Evolutionary conservation across 2,113 vertebrate genomes (phyloP).

Genomic region (Murina feae): DNA sequence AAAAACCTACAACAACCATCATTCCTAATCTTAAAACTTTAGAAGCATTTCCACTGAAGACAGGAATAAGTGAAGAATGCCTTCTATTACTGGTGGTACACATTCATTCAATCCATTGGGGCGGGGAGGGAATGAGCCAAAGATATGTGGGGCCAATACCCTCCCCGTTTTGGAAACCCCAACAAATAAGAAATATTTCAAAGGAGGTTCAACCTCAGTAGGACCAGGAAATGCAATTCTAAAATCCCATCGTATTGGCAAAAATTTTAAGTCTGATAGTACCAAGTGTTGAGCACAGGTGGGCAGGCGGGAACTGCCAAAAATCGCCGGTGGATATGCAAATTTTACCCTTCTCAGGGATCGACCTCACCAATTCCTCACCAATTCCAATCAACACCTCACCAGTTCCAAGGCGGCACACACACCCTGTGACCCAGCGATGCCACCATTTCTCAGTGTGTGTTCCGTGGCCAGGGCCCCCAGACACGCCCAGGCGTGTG

Average conservation of each 20-base stretch:
- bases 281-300: neutral
- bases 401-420: neutral
- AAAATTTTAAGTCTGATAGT: neutral
- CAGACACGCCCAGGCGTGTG: neutral
- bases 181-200: neutral
- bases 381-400: neutral
- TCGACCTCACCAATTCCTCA: accelerated
- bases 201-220: neutral
- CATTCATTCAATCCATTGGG: too few relatives aligned
- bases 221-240: neutral
- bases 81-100: neutral
- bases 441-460: neutral
- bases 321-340: neutral
- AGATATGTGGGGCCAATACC: neutral
- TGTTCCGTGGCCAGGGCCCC: too few relatives aligned
- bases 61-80: neutral
- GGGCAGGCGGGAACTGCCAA: neutral
- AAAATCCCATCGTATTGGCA: neutral
- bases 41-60: neutral
- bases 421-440: neutral
- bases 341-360: neutral
- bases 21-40: neutral
- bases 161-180: neutral
- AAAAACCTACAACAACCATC: neutral
- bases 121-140: neutral